Base-by-base conservation (phyloP, 1,140 invertebrate species). In the Drosophila nigrodunni region DNA sequence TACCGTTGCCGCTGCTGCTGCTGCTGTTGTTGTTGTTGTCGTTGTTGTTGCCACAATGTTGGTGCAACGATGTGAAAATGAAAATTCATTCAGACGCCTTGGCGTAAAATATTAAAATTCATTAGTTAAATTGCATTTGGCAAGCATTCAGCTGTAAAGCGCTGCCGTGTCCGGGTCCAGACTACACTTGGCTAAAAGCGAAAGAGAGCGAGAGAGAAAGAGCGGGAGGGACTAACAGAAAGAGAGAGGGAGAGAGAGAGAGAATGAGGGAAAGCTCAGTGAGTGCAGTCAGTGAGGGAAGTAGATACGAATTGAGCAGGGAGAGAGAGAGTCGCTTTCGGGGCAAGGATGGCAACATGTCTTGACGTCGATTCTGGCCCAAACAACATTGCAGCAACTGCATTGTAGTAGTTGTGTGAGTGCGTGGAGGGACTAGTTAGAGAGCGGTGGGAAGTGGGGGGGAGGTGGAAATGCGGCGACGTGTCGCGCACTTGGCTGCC, bases 61-160 rank as follows among this genome's bases (percentile, higher is more conserved):
- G 77, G 83, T 83, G 92, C 93, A 93, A 92, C 93, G 75, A 88
- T 90, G 85, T 89, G 75, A 91, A 85, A 90, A 90, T 90, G 89
- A 82, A 91, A 91, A 86, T 91, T 91, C 83, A 80, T 91, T 91
- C 77, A 79, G 83, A 90, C 80, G 77, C 76, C 80, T 80, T 78
- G 85, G 81, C 83, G 85, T 82, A 89, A 91, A 91, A 91, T 91
- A 91, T 91, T 91, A 82, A 91, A 91, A 91, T 91, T 91, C 89
- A 89, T 87, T 91, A 90, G 86, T 90, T 90, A 90, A 90, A 90
- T 90, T 90, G 86, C 82, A 90, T 90, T 90, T 90, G 85, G 85
- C 85, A 89, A 89, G 80, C 80, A 90, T 87, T 87, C 83, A 86
- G 82, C 82, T 86, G 82, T 87, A 86, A 86, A 86, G 81, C 77